Evolutionary conservation across 2,888 invertebrate species (phyloP).

Genomic region (Bombylius discolor): DNA sequence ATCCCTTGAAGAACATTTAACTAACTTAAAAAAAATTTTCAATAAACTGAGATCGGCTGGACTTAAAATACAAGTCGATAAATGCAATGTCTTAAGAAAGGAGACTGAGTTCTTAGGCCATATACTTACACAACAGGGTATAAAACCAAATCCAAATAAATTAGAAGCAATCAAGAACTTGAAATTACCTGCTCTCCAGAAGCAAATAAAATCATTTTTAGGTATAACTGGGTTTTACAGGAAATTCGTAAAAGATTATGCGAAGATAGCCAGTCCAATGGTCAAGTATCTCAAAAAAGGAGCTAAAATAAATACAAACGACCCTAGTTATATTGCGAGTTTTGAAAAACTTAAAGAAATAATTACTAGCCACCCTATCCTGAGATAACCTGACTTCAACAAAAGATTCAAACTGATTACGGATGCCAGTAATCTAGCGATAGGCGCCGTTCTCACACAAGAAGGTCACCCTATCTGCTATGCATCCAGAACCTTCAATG

Average conservation of each 20-base stretch:
- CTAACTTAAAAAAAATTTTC: conserved; percentile 8
- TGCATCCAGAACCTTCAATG: conserved; percentile 1
- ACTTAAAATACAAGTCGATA: conserved; percentile 10
- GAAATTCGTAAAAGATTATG: background rate
- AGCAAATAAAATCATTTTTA: background rate
- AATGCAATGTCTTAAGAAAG: conserved; percentile 12
- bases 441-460: conserved; percentile 1
- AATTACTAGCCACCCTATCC: background rate
- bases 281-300: background rate
- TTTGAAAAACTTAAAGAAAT: conserved; percentile 1
- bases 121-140: too few species aligned
- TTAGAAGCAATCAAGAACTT: too few species aligned
- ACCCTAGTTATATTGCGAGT: background rate
- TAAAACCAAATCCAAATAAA: too few species aligned
- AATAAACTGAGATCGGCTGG: conserved; percentile 6
- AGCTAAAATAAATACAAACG: background rate
- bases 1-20: conserved; percentile 11
- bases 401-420: background rate
- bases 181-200: too few species aligned
- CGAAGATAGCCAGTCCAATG: background rate
- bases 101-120: too few species aligned
- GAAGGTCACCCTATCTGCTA: conserved; percentile 4
- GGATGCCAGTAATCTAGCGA: background rate
- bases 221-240: background rate
- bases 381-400: background rate